Base-by-base conservation (phyloP, 2,888 invertebrate species). In the Volucella inanis region DNA sequence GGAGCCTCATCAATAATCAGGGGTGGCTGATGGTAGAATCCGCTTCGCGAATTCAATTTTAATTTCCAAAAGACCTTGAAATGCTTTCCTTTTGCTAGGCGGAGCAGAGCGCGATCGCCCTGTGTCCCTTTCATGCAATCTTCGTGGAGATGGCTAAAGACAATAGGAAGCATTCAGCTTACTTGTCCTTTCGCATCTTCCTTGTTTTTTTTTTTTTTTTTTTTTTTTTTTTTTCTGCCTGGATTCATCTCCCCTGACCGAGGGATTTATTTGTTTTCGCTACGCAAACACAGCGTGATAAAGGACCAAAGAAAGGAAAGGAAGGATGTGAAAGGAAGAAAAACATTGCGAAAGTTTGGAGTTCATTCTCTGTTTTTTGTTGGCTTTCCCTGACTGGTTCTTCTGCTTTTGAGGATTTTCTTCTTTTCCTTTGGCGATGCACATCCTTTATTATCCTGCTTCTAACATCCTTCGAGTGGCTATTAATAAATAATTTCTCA, bases 401-500 rank as follows among this genome's bases (percentile, higher is more conserved):
- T 59, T 22, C 50, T 64, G 71, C 55, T 65, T 76, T 80, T 47
- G 38, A 70, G 61, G 75, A 65, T 75, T 71, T 80, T 61, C 67
- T 81, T 78, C 52, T 18, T 49, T 59, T 68, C 61, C 78, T 72
- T 68, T 52, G 72, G 54, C 70, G 49, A 43, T 85, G 85, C 80
- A 81, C 76, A 80, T 85, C 76, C 72, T 77, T 81, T 85, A 81
- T 85, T 85, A 85, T 85, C 85, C 81, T 68, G 52, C 79, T 76
- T 76, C 81, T 81, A 85, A 81, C 76, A 77, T 85, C 85, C 75
- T 85, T 85, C 72, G 85, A 85, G 85, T 80, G 76, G 81, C 85
- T 72, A 85, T 85, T 85, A 85, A 85, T 85, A 85, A 85, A 85
- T 85, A 85, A 85, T 85, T 85, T 85, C 81, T 85, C 85, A 85